Evolutionary conservation across 2,113 vertebrate genomes (phyloP).

Genomic region (Reinhardtius hippoglossoides): DNA sequence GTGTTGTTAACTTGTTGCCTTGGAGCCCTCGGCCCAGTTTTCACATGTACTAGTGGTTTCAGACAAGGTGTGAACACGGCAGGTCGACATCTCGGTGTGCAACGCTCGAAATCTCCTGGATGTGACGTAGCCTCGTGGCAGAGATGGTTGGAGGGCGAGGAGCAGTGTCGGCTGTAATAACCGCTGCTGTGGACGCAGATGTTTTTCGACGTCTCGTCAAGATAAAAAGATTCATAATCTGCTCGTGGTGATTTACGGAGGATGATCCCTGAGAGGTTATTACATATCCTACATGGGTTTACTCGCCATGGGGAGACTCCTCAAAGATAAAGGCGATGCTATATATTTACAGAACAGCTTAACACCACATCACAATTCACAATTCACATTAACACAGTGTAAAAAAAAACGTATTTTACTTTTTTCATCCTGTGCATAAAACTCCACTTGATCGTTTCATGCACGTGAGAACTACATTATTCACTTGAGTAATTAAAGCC

Average conservation of each 20-base stretch:
- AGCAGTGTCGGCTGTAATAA: not conserved
- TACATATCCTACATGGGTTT: conserved; percentile 9
- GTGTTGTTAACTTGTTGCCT: not conserved
- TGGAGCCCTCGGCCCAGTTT: conserved; percentile 59
- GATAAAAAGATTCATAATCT: conserved; percentile 17
- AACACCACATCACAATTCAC: conserved; percentile 24
- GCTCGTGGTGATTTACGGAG: conserved; percentile 13
- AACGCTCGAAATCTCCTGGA: not conserved
- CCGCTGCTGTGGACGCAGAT: not conserved
- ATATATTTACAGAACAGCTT: conserved; percentile 25
- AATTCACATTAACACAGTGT: conserved; percentile 8
- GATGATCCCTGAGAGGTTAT: conserved; percentile 59
- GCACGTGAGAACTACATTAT: not conserved
- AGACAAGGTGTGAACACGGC: conserved; percentile 13
- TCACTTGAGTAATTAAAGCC: not conserved
- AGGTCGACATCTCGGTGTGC: conserved; percentile 1
- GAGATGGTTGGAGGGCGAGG: not conserved
- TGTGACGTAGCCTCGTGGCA: not conserved
- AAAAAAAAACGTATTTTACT: not conserved
- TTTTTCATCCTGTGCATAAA: not conserved
- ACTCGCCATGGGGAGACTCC: not conserved
- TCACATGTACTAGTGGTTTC: conserved; percentile 13
- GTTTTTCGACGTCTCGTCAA: not conserved
- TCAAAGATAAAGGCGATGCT: not conserved
- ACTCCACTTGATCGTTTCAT: conserved; percentile 14